Percentiles rank a stretch among this genome's conserved stretches.
Evolutionary conservation across 1,140 invertebrate genomes (phyloP).

Genomic region (Diabrotica undecimpunctata): DNA sequence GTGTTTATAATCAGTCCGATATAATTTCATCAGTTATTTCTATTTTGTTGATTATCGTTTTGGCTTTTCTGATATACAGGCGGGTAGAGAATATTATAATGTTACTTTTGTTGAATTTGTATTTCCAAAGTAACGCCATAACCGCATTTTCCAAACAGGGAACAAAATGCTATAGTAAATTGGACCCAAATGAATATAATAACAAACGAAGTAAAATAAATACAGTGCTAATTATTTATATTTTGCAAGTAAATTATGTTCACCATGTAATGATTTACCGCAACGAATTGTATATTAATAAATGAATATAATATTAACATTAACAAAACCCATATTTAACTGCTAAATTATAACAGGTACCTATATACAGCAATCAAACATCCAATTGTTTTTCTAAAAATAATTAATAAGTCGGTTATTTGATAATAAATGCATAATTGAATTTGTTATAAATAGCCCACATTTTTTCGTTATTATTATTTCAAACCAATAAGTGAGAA

Average conservation of each 20-base stretch:
- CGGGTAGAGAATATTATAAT: too few relatives aligned
- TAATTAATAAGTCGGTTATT: background rate
- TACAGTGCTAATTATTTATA: background rate
- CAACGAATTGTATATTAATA: background rate
- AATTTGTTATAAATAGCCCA: background rate
- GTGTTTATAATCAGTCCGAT: too few relatives aligned
- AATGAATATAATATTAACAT: background rate
- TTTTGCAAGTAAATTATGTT: background rate
- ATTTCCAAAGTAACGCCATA: too few relatives aligned
- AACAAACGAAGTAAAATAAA: background rate
- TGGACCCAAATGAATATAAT: background rate
- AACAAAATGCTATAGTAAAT: background rate
- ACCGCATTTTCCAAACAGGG: background rate
- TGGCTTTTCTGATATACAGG: too few relatives aligned
- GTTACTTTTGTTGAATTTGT: too few relatives aligned
- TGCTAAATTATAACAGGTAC: background rate
- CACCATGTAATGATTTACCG: background rate
- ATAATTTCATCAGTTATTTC: too few relatives aligned
- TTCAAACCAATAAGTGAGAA: background rate
- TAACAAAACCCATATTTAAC: background rate
- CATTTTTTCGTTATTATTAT: background rate
- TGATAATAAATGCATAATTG: background rate
- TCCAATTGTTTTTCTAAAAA: background rate
- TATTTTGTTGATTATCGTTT: too few relatives aligned
- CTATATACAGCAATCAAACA: conserved; percentile 1